Evolutionary conservation across 1,140 invertebrate genomes (phyloP).

Genomic region (Carcinoscorpius rotundicauda): DNA sequence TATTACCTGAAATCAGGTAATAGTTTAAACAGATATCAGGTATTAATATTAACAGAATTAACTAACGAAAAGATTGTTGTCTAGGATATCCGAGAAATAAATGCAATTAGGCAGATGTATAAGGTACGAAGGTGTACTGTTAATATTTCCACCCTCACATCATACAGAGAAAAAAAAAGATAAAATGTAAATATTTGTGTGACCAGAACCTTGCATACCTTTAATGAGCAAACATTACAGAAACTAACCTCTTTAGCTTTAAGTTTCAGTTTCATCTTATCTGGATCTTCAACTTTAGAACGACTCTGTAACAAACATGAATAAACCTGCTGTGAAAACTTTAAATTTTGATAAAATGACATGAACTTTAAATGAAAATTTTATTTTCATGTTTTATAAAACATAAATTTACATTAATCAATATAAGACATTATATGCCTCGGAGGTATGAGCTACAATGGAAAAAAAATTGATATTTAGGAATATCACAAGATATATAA

Average conservation of each 20-base stretch:
- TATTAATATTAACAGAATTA: no score
- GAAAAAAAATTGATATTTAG: no score
- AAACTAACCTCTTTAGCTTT: slow-evolving; percentile 61
- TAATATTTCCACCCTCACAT: not conserved
- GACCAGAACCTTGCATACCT: no score
- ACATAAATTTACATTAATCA: not conserved
- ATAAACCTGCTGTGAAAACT: not conserved
- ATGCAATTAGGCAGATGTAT: not conserved
- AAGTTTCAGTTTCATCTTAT: slow-evolving; percentile 90
- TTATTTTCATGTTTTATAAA: not conserved
- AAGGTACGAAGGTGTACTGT: not conserved
- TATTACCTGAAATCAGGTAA: no score
- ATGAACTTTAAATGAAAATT: not conserved
- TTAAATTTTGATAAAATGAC: not conserved
- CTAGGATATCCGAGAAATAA: no score
- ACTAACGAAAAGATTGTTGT: no score
- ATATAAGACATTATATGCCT: no score
- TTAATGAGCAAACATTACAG: no score
- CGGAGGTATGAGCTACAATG: no score
- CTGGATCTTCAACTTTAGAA: slow-evolving; percentile 90
- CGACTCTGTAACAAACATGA: slow-evolving; percentile 32
- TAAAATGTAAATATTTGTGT: no score
- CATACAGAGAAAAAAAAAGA: slow-evolving; percentile 4
- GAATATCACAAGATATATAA: no score
- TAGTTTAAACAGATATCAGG: no score